A percentile compares a stretch with the other conserved stretches of the same genome.
Evolutionary conservation across 2,113 vertebrate genomes (phyloP).

Genomic region (Syngnathus typhle): DNA sequence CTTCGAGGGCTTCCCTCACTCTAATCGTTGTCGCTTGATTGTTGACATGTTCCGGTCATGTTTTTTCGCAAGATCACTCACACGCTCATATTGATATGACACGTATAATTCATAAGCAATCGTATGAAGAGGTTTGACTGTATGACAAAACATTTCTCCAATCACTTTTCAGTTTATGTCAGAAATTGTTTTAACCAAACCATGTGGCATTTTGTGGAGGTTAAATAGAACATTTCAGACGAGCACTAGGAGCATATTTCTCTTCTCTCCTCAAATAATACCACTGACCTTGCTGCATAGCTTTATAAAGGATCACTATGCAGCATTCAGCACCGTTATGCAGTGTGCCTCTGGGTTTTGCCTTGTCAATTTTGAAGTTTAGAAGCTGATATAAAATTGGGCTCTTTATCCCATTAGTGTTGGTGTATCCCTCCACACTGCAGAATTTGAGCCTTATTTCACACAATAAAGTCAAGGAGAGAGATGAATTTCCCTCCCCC

Average conservation of each 20-base stretch:
- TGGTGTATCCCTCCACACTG: neutral
- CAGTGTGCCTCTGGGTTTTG: neutral
- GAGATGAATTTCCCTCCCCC: neutral
- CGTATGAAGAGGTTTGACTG: too few species aligned
- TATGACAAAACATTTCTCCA: neutral
- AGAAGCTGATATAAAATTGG: neutral
- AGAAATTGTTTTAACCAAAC: neutral
- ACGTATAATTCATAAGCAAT: too few species aligned
- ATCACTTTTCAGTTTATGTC: neutral
- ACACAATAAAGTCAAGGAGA: slow-evolving; percentile 1
- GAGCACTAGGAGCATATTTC: neutral
- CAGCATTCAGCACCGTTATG: neutral
- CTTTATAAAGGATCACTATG: neutral
- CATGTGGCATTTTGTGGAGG: neutral
- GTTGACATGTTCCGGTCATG: too few species aligned
- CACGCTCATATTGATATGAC: too few species aligned
- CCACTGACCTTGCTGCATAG: neutral
- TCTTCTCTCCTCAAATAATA: neutral
- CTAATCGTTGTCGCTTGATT: too few species aligned
- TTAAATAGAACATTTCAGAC: too few species aligned
- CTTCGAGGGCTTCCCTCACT: too few species aligned
- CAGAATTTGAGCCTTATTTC: neutral
- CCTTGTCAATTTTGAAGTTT: slow-evolving; percentile 2
- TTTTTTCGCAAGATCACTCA: too few species aligned
- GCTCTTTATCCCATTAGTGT: neutral